Evolutionary conservation across 2,113 vertebrate genomes (phyloP).

Genomic region (Seriola quinqueradiata): DNA sequence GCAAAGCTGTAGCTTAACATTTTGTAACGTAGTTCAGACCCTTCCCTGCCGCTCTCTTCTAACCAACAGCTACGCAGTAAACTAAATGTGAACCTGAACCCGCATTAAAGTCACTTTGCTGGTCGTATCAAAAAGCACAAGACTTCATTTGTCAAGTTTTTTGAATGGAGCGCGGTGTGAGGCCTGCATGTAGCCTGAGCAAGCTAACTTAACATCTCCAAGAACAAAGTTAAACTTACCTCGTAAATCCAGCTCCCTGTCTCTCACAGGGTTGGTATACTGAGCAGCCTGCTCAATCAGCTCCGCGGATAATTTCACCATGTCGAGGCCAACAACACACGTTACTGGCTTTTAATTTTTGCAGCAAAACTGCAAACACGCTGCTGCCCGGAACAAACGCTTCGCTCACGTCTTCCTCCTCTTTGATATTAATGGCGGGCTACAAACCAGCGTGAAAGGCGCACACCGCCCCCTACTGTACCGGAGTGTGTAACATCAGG

Average conservation of each 20-base stretch:
- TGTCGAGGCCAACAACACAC: slow-evolving; percentile 57
- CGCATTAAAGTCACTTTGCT: background rate
- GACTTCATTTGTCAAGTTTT: rapidly evolving
- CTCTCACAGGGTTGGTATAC: slow-evolving; percentile 94
- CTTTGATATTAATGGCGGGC: background rate
- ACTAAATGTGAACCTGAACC: background rate
- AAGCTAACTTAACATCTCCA: background rate
- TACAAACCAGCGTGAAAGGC: background rate
- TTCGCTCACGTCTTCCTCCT: background rate
- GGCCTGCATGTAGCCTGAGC: slow-evolving; percentile 8
- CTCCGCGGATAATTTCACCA: slow-evolving; percentile 96
- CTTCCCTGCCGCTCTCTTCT: background rate
- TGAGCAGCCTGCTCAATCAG: slow-evolving; percentile 96
- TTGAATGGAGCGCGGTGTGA: background rate
- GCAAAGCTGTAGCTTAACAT: background rate
- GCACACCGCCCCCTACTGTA: background rate
- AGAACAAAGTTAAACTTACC: slow-evolving; percentile 78
- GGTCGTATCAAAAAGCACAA: background rate
- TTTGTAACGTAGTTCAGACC: background rate
- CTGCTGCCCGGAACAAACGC: background rate
- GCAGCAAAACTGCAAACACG: background rate
- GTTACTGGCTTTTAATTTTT: background rate
- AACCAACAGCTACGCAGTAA: too few relatives aligned
- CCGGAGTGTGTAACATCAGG: too few relatives aligned
- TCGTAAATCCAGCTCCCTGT: slow-evolving; percentile 92